phyloP scores from a whole-genome alignment of 2,888 invertebrate species.

The Dicyrtoma fusca region DNA sequence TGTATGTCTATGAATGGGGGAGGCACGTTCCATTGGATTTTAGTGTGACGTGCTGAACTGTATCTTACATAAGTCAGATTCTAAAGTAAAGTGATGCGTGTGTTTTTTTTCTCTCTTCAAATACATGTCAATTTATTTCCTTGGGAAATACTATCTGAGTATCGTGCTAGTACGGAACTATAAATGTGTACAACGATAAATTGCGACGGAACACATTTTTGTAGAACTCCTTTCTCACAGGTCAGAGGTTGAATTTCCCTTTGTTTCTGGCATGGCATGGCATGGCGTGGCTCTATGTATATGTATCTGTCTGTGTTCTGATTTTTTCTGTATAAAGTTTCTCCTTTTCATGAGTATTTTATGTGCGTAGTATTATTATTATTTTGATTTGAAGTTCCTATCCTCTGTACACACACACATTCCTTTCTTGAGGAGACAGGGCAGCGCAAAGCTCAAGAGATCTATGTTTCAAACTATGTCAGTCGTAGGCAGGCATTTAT shows the following conservation, averaged over 20 bases:
- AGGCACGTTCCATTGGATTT: too few relatives aligned
- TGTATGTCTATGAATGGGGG: too few relatives aligned
- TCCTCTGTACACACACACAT: too few relatives aligned
- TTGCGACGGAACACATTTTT: neutral
- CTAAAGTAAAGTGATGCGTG: too few relatives aligned
- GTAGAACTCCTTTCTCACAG: neutral
- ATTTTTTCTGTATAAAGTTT: constrained; percentile 20
- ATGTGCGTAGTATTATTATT: neutral
- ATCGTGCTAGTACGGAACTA: too few relatives aligned
- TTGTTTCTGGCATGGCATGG: neutral
- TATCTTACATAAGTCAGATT: too few relatives aligned
- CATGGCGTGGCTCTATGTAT: neutral
- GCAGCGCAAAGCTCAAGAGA: too few relatives aligned
- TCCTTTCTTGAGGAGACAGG: too few relatives aligned
- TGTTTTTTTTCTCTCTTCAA: too few relatives aligned
- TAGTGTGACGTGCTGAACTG: too few relatives aligned
- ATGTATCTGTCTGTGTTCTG: neutral
- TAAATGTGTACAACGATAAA: neutral
- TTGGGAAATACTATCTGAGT: too few relatives aligned
- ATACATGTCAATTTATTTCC: too few relatives aligned
- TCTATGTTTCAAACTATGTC: neutral
- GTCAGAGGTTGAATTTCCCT: constrained; percentile 29
- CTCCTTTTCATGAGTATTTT: constrained; percentile 22
- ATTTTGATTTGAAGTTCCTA: neutral
- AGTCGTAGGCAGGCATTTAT: neutral